Evolutionary conservation across 1,140 invertebrate genomes (phyloP), one percentile per base, ranked within the genome.

Genomic region (Penaeus indicus): DNA sequence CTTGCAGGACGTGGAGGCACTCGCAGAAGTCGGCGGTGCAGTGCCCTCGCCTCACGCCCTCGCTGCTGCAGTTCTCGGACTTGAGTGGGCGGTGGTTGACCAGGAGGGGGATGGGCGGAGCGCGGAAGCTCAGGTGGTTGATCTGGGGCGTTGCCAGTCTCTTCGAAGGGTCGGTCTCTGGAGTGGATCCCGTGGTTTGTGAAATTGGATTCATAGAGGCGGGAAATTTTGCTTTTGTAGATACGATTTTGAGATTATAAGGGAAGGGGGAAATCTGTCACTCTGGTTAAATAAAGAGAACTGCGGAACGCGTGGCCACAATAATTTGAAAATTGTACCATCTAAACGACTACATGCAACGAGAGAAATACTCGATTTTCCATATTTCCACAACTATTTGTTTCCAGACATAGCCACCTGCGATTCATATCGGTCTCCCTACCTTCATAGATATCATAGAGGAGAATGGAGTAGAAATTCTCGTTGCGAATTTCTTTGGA

Each of bases 401-500:
- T 13, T 16, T 54, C 10, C 16, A 8, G 54, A 11, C 54, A 54
- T 54, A 10, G 0, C 11, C 54, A 10, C 54, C 54, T 11, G 82
- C 78, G 22, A 19, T 22, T 84, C 61, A 38, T 16, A 19, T 67
- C 27, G 2, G 32, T 38, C 18, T 3, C 5, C 77, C 84, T 13
- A 90, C 90, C 90, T 22, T 85, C 64, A 22, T 64, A 92, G 92
- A 96, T 96, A 67, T 95, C 95, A 91, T 97, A 97, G 25, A 95
- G 94, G 67, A 94, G 93, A 61, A 94, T 93, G 79, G 95, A 94
- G 92, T 97, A 96, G 92, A 96, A 97, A 88, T 96, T 94, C 0
- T 94, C 94, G 93, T 97, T 97, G 91, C 97, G 95, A 79, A 96
- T 95, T 11, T 94, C 94, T 90, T 97, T 97, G 92, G 97, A 97